phyloP scores from a whole-genome alignment of 92 coral and sea anemone species.

The Palythoa grandis region DNA sequence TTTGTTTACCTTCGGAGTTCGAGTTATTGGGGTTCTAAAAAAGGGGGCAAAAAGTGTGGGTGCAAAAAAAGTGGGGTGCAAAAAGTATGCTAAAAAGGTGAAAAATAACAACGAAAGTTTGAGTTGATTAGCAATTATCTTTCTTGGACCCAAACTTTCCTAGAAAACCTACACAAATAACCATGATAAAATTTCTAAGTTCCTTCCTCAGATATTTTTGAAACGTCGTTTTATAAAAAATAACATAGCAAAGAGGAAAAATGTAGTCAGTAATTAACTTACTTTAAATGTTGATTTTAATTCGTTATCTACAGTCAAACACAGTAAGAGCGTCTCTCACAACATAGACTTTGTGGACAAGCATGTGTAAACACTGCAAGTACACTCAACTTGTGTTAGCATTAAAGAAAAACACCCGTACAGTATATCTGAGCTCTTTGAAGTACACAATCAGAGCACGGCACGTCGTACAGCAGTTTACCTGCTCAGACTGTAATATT shows the following conservation, averaged over 20 bases:
- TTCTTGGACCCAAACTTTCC: too few species aligned
- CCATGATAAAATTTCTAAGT: not conserved
- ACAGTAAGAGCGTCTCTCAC: not conserved
- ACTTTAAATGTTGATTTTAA: not conserved
- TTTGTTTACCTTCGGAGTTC: too few species aligned
- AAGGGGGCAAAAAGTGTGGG: too few species aligned
- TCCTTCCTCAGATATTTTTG: not conserved
- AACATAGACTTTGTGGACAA: not conserved
- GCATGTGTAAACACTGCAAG: not conserved
- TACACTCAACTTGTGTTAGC: slow-evolving; percentile 17
- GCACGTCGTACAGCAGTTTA: slow-evolving; percentile 25
- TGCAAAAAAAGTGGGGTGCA: too few species aligned
- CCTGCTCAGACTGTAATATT: slow-evolving; percentile 24
- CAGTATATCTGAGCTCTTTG: slow-evolving; percentile 5
- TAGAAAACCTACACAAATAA: not conserved
- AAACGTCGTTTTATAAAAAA: not conserved
- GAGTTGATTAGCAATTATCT: too few species aligned
- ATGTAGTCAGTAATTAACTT: not conserved
- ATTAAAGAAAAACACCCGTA: slow-evolving; percentile 22
- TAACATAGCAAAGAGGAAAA: not conserved
- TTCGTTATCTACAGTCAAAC: not conserved
- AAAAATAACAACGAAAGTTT: too few species aligned
- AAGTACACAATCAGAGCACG: slow-evolving; percentile 14
- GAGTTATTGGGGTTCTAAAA: too few species aligned
- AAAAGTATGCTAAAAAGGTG: too few species aligned